phyloP scores from a whole-genome alignment of 2,113 vertebrate genomes.

The Oryzias melastigma region DNA sequence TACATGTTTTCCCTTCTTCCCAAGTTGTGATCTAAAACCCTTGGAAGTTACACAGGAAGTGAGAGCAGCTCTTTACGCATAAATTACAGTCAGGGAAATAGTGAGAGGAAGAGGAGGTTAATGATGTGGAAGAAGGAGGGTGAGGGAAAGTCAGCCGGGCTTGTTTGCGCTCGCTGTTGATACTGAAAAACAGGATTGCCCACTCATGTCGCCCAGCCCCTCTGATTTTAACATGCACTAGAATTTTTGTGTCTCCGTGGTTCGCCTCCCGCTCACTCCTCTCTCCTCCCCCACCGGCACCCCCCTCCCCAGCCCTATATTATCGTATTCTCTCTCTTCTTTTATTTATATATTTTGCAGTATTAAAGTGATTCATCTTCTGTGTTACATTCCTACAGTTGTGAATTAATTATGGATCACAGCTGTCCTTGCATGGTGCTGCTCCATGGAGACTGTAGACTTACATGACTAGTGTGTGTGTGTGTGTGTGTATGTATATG shows the following conservation, averaged over 20 bases:
- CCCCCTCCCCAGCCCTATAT: slow-evolving; percentile 8
- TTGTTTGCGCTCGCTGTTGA: slow-evolving; percentile 6
- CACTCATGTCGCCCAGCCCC: neutral
- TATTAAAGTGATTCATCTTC: slow-evolving; percentile 60
- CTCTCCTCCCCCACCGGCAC: neutral
- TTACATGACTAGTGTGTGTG: no score
- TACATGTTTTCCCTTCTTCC: no score
- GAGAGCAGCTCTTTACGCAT: no score
- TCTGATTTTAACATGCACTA: neutral
- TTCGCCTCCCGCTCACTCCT: slow-evolving; percentile 39
- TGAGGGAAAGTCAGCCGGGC: neutral
- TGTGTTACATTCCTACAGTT: slow-evolving; percentile 29
- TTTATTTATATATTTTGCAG: slow-evolving; percentile 50
- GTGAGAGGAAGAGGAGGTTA: slow-evolving; percentile 5
- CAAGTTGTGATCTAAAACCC: no score
- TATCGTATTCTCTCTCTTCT: slow-evolving; percentile 31
- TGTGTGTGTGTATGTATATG: slow-evolving; percentile 13
- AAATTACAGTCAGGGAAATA: no score
- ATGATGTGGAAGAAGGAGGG: slow-evolving; percentile 11
- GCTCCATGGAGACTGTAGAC: slow-evolving; percentile 16
- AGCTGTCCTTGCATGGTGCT: slow-evolving; percentile 19
- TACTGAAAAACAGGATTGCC: neutral
- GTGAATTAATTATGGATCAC: slow-evolving; percentile 54
- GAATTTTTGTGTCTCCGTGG: slow-evolving; percentile 9
- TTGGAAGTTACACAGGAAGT: no score